Evolutionary conservation across 2,888 invertebrate genomes (phyloP), one percentile per base, ranked within the genome.

Genomic region (Agrotis clavis): DNA sequence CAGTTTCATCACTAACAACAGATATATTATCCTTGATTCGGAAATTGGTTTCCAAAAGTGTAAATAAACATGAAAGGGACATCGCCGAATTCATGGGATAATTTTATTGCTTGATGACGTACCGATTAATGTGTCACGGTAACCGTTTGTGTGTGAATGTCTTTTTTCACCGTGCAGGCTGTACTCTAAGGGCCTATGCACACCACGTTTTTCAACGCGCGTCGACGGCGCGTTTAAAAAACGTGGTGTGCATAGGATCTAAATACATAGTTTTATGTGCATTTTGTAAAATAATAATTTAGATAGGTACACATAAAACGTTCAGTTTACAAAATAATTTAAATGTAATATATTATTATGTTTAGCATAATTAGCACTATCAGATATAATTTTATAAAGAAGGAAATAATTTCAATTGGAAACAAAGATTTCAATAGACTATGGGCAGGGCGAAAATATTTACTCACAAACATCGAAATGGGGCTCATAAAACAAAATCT

Each of bases 381-480:
- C 30, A 30, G 30, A 4, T 30, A 30, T 30, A 3, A 30, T 30
- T 57, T 30, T 56, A 35, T 35, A 35, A 57, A 57, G n/a, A 2
- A 25, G 35, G 13, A 35, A 57, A n/a, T 4, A n/a, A 35, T 5
- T 30, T 35, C 21, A 35, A n/a, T 35, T 13, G 6, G 35, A n/a
- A 57, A 35, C n/a, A 35, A 19, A 14, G 35, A 14, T 57, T 57
- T 30, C 6, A 57, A 57, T 35, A 57, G 13, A 19, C 35, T 57
- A 13, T 35, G 14, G 13, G 56, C 54, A 41, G 6, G 14, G n/a
- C 4, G 41, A 50, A 64, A 69, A 83, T 19, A 83, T 74, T 68
- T 68, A 21, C 13, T 21, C 11, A 45, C 73, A 83, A 83, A 79
- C 66, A 59, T 50, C n/a, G 19, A 35, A 71, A 30, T 35, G 54